These are phyloP conservation scores for Neolamprologus caudopunctatus DNA, from an alignment of 2,113 vertebrate species.

Conservation along the genomic window DNA sequence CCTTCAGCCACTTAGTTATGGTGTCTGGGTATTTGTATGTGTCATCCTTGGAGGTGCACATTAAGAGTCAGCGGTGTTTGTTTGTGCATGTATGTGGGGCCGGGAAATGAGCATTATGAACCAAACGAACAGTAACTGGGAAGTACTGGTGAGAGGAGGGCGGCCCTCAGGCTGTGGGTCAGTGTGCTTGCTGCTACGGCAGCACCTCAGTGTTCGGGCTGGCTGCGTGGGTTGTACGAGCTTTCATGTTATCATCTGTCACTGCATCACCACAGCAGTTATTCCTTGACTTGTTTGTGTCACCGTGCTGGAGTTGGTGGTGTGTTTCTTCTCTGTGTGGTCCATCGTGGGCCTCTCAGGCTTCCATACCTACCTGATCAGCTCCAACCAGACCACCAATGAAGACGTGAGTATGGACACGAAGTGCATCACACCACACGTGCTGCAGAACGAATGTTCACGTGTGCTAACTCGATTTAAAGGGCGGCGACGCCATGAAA, in stretches of 20 bases:
- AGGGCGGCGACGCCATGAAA: fast-evolving
- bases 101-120: neutral
- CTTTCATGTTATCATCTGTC: neutral
- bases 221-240: neutral
- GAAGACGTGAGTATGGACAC: slow-evolving; percentile 86
- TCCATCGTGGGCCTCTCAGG: slow-evolving; percentile 97
- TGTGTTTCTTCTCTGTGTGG: slow-evolving; percentile 98
- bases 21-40: neutral
- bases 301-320: slow-evolving; percentile 95
- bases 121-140: slow-evolving; percentile 28
- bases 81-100: neutral
- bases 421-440: neutral
- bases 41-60: neutral
- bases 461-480: fast-evolving
- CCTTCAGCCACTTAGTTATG: neutral
- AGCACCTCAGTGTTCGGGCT: neutral
- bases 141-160: slow-evolving; percentile 13
- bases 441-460: neutral
- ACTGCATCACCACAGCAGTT: neutral
- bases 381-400: slow-evolving; percentile 99
- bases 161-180: slow-evolving; percentile 26
- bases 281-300: slow-evolving; percentile 75
- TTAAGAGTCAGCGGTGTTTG: neutral
- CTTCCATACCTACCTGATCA: slow-evolving; percentile 97
- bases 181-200: neutral